phyloP scores from a whole-genome alignment of 2,888 invertebrate species.

The Alviniconcha strummeri region DNA sequence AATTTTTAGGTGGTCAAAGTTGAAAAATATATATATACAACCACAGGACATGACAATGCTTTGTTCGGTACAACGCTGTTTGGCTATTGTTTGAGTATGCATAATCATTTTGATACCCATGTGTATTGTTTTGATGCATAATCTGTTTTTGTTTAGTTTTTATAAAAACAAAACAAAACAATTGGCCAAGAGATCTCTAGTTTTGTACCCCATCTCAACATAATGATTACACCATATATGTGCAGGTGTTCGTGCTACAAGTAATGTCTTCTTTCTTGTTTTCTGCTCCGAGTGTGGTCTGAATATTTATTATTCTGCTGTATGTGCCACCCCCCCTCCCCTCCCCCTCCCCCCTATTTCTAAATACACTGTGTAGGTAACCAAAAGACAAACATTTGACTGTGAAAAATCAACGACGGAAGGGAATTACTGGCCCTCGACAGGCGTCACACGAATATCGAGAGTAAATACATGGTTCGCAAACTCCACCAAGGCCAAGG shows the following conservation, averaged over 20 bases:
- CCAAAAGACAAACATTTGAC: neutral
- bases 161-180: too few species aligned
- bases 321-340: neutral
- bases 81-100: neutral
- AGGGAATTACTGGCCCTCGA: too few species aligned
- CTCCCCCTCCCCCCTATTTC: neutral
- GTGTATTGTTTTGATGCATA: conserved; percentile 6
- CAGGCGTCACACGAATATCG: too few species aligned
- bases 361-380: neutral
- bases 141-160: neutral
- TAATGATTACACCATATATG: neutral
- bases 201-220: conserved; percentile 8
- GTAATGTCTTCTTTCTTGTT: too few species aligned
- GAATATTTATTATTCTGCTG: neutral
- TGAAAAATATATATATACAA: neutral
- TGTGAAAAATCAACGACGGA: neutral
- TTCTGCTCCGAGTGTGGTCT: too few species aligned
- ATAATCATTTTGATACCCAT: conserved; percentile 4
- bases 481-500: too few species aligned
- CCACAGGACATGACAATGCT: conserved; percentile 13
- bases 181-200: conserved; percentile 7
- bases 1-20: neutral
- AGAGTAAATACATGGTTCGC: too few species aligned
- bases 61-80: neutral
- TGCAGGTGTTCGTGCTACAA: too few species aligned